Evolutionary conservation across 2,888 invertebrate genomes (phyloP).

Genomic region (Gymnosoma rotundatum): DNA sequence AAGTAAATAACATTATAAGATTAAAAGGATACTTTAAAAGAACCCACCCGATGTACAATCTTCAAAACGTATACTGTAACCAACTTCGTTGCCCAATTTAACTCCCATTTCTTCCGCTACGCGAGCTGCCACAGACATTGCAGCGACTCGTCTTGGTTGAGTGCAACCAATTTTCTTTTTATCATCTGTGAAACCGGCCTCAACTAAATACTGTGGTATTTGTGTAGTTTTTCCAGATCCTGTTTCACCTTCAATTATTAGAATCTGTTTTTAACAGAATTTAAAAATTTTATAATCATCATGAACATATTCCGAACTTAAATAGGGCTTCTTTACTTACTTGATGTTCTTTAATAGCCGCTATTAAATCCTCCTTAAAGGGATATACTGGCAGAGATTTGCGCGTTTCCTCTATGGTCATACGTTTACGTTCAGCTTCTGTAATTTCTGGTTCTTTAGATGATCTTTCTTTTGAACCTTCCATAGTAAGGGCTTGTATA

Average conservation of each 20-base stretch:
- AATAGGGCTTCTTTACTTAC: conserved; percentile 77
- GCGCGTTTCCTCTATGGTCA: conserved; percentile 95
- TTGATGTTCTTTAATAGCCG: conserved; percentile 95
- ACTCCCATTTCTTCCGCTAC: conserved; percentile 99
- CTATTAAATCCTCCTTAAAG: conserved; percentile 93
- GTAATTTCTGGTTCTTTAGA: conserved; percentile 85
- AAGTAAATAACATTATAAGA: background rate
- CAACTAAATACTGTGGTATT: conserved; percentile 98
- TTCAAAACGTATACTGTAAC: conserved; percentile 97
- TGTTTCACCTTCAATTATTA: conserved; percentile 99
- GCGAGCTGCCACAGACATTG: conserved; percentile 99
- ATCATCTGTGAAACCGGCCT: conserved; percentile 93
- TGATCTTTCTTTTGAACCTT: conserved; percentile 85
- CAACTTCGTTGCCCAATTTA: conserved; percentile 96
- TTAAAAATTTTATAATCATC: background rate
- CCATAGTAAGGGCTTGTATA: conserved; percentile 93
- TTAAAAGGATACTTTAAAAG: background rate
- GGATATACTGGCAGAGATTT: conserved; percentile 96
- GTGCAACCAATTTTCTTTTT: conserved; percentile 97
- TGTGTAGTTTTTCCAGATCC: conserved; percentile 99
- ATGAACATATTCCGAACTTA: background rate
- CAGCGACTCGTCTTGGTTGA: conserved; percentile 98
- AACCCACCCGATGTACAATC: conserved; percentile 92
- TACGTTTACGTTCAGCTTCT: conserved; percentile 87
- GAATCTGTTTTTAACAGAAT: conserved; percentile 83